Evolutionary conservation across 2,888 invertebrate genomes (phyloP), one percentile per base, ranked within the genome.

Genomic region (Melanchra persicariae): DNA sequence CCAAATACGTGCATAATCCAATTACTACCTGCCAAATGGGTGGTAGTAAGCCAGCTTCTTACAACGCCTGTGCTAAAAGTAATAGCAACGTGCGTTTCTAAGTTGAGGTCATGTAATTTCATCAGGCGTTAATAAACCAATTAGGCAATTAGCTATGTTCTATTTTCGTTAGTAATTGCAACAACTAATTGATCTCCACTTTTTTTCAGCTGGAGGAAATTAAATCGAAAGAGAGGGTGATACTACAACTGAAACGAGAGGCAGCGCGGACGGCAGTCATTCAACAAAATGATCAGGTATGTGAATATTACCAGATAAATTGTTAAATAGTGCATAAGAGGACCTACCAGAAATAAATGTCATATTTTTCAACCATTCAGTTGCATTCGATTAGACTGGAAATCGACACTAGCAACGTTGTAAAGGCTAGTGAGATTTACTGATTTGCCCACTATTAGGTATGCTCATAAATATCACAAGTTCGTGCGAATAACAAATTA

Each of bases 181-280:
- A 51, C 34, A 37, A 54, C 54, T 55, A 60, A 8, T 52, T 74
- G 17, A 1, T 60, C 60, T 47, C 0, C 9, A 52, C 77, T 78
- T 90, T 91, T 88, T 91, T 91, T 37, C 94, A 97, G 97, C 96
- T 97, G 96, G 97, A 97, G 96, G 97, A 97, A 97, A 96, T 97
- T 87, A 97, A 97, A 96, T 96, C 97, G 95, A 97, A 97, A 93
- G 97, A 97, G 93, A 96, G 97, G 91, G 95, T 96, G 91, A 96
- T 97, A 89, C 95, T 96, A 92, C 97, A 97, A 92, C 87, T 96
- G 87, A 94, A 90, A 88, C 87, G 95, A 86, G 95, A 94, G 87
- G 91, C 90, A 88, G 91, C 93, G 89, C 89, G 91, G 85, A 85
- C 88, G 74, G 85, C 91, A 75, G 87, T 90, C 65, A 81, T 89